Evolutionary conservation across 2,113 vertebrate species (phyloP), one percentile per base, ranked within the genome.

Genomic region (Balaenoptera acutorostrata): DNA sequence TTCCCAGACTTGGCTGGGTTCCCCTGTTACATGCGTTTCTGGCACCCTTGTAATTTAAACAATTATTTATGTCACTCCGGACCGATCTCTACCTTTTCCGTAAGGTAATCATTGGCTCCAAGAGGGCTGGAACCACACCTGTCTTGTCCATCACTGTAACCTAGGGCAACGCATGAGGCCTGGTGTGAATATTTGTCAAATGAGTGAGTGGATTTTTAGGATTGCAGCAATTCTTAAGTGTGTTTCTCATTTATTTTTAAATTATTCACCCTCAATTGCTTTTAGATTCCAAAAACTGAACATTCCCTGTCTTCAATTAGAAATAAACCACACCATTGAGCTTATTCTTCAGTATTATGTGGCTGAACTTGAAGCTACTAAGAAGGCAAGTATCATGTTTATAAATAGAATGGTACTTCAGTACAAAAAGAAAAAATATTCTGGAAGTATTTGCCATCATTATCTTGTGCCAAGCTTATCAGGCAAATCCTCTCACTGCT

Each of bases 241-340:
- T 46, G 8, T 72, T 95, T 95, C 57, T 85, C 15, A 29, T 81
- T 97, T 87, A 10, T 21, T 85, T 93, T 95, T 77, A 75, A 86
- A 87, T 64, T n/a, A 88, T n/a, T 94, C 68, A 13, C 71, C n/a
- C 80, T 97, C n/a, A 75, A 69, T 98, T 44, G 69, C 91, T 98
- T 97, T 90, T 88, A 99, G 99, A 93, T 99, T 99, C 98, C 98
- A 99, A 98, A 99, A 97, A 87, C 95, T 99, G 92, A 98, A 98
- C 90, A 98, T 99, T 94, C 98, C 99, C 21, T 99, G 99, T 96
- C 98, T 99, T 91, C 95, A 98, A 4, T 86, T 96, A 80, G 98
- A 99, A 98, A 99, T 97, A 88, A 93, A 55, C 77, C 92, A 3
- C 69, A 97, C 97, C 29, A 55, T 98, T 80, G 91, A 89, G 77